Conservation (phyloP, 2,888 invertebrate species). For the Allolobophora icterica region DNA sequence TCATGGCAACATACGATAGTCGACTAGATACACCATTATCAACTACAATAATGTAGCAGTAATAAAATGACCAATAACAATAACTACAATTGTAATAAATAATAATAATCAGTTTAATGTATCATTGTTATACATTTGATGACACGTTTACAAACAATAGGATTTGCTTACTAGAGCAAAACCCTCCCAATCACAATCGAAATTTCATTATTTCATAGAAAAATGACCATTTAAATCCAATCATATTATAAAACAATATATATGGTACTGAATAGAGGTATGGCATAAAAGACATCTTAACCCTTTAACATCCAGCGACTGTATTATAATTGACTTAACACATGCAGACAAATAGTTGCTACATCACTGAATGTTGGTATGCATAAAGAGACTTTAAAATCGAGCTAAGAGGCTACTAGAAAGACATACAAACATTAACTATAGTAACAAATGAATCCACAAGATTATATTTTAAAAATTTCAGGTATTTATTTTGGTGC, state of each 20-base stretch:
- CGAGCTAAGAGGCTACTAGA: not conserved
- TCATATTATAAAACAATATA: not conserved
- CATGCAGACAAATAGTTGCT: not conserved
- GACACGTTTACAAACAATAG: not conserved
- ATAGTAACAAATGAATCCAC: too few relatives aligned
- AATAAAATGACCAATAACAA: not conserved
- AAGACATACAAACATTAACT: not conserved
- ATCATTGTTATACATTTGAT: not conserved
- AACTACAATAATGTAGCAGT: constrained; percentile 9
- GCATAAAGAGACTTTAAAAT: not conserved
- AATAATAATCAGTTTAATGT: not conserved
- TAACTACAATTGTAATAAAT: not conserved
- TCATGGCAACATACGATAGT: not conserved
- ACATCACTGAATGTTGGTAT: not conserved
- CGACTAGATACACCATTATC: constrained; percentile 20
- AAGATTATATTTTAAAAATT: not conserved
- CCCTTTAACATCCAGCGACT: not conserved
- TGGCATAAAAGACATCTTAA: constrained; percentile 1
- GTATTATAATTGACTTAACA: constrained; percentile 6
- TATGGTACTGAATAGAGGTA: not conserved
- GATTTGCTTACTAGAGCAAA: not conserved
- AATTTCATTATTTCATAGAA: not conserved
- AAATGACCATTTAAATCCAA: not conserved
- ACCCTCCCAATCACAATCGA: not conserved
- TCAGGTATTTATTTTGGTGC: not conserved